A percentile compares a stretch with the other conserved stretches of the same genome.
Conservation (phyloP, 2,113 vertebrate genomes). For the Otus sunia region DNA sequence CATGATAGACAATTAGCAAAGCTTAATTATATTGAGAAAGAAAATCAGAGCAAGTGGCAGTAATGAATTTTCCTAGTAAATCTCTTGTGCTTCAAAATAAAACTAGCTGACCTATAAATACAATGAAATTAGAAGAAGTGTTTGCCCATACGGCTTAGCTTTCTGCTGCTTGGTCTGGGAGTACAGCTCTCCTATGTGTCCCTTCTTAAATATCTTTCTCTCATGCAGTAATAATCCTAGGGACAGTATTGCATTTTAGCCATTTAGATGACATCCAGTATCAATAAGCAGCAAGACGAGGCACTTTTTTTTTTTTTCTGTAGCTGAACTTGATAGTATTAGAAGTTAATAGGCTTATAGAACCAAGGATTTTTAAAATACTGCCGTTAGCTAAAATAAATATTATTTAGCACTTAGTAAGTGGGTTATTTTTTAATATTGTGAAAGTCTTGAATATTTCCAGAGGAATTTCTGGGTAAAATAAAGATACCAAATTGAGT, state of each 20-base stretch:
- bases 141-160: slow-evolving; percentile 52
- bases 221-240: neutral
- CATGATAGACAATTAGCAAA: slow-evolving; percentile 81
- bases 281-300: slow-evolving; percentile 33
- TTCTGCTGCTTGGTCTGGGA: slow-evolving; percentile 23
- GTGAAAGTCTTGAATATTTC: slow-evolving; percentile 56
- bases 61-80: slow-evolving; percentile 78
- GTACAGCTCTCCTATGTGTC: neutral
- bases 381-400: slow-evolving; percentile 66
- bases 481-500: slow-evolving; percentile 55
- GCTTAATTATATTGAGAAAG: slow-evolving; percentile 78
- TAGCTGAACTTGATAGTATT: slow-evolving; percentile 56
- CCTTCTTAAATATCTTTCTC: neutral
- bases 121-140: slow-evolving; percentile 62
- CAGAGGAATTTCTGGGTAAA: slow-evolving; percentile 48
- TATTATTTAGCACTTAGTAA: slow-evolving; percentile 47
- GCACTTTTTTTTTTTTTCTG: neutral
- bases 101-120: slow-evolving; percentile 77
- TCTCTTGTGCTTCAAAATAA: slow-evolving; percentile 73
- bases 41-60: slow-evolving; percentile 73
- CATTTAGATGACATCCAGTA: slow-evolving; percentile 27
- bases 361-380: slow-evolving; percentile 66
- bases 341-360: slow-evolving; percentile 71
- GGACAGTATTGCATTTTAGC: neutral
- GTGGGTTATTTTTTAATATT: slow-evolving; percentile 54